Evolutionary conservation across 2,113 vertebrate genomes (phyloP).

Genomic region (Lamprologus speciosus): DNA sequence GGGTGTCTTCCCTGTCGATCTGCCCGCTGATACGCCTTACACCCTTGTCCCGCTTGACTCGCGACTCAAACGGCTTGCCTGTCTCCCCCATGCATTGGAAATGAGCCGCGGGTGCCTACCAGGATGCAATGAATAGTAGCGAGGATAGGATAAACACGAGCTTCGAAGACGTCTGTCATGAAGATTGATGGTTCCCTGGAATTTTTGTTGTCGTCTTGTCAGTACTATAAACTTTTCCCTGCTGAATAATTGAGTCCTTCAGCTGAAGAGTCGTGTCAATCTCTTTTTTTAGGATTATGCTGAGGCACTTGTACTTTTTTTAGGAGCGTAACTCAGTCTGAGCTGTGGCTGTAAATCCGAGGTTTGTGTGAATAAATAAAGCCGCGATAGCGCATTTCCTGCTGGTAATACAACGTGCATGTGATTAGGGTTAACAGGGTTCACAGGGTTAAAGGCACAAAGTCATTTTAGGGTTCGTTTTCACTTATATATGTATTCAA

Average conservation of each 20-base stretch:
- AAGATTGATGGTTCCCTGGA: conserved; percentile 46
- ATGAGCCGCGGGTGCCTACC: conserved; percentile 8
- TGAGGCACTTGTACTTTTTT: not conserved
- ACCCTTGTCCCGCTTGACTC: conserved; percentile 4
- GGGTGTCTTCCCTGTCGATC: conserved; percentile 51
- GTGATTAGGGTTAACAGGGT: not conserved
- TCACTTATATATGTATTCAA: not conserved
- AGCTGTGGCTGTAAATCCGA: not conserved
- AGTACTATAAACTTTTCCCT: conserved; percentile 25
- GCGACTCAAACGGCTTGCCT: not conserved
- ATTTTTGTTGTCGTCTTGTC: conserved; percentile 29
- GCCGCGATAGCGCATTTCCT: not conserved
- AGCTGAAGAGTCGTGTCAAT: conserved; percentile 15
- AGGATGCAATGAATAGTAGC: conserved; percentile 8
- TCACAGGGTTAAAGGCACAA: not conserved
- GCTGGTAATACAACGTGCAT: not conserved
- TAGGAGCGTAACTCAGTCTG: not conserved
- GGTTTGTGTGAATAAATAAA: not conserved
- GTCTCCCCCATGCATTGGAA: conserved; percentile 33
- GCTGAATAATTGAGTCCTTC: conserved; percentile 42
- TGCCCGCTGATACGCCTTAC: conserved; percentile 9
- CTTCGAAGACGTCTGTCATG: conserved; percentile 8
- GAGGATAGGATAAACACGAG: conserved; percentile 24
- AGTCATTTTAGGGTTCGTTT: not conserved
- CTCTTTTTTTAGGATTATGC: not conserved